These are phyloP conservation scores for Drosophila tropicalis DNA, from an alignment of 1,140 invertebrate species.

Conservation along the genomic window DNA sequence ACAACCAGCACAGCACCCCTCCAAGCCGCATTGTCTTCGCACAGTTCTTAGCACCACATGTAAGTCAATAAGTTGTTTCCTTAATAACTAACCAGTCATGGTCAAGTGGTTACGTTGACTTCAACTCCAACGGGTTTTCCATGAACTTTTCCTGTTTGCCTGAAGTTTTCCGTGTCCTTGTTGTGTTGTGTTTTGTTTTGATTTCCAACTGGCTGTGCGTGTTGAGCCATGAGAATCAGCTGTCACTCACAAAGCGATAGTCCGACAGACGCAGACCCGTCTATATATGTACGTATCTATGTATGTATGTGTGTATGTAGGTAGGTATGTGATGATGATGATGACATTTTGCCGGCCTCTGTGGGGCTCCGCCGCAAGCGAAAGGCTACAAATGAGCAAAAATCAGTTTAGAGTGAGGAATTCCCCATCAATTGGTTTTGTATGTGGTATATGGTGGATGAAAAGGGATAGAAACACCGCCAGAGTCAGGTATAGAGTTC, in stretches of 20 bases:
- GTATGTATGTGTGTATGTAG: no score
- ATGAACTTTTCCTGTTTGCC: conserved; percentile 12
- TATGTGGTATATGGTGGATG: background rate
- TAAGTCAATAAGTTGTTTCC: conserved; percentile 13
- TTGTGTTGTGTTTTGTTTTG: conserved; percentile 10
- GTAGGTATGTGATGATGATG: conserved; percentile 8
- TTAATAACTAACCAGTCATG: conserved; percentile 11
- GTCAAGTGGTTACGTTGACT: conserved; percentile 10
- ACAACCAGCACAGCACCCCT: background rate
- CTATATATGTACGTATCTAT: background rate
- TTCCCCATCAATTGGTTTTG: conserved; percentile 18
- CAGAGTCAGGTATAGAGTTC: background rate
- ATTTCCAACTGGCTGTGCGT: conserved; percentile 12
- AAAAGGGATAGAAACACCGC: background rate
- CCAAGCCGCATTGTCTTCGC: background rate
- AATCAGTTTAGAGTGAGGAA: conserved; percentile 11
- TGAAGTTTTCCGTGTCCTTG: conserved; percentile 13
- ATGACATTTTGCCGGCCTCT: conserved; percentile 2
- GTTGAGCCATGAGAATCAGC: conserved; percentile 13
- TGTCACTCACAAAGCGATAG: conserved; percentile 4
- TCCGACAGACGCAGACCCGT: background rate
- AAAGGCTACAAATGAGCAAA: conserved; percentile 14
- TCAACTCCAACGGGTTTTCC: conserved; percentile 10
- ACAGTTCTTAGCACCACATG: background rate
- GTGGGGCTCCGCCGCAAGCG: conserved; percentile 2